Base-by-base conservation (phyloP, 2,113 vertebrate species). In the Menidia beryllina region DNA sequence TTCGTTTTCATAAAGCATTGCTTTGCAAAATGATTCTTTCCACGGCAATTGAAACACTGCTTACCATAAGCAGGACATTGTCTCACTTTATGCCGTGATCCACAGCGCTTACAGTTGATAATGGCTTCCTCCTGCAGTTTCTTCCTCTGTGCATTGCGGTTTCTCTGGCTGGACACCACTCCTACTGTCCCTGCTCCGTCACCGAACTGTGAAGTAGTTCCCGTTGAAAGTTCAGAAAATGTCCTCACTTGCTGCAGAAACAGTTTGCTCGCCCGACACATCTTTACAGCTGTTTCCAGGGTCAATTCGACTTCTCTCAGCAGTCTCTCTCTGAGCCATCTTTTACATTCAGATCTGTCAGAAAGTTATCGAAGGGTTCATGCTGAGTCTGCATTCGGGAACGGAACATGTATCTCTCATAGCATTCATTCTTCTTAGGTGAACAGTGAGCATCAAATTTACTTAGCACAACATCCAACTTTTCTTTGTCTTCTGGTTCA, bases 391-490 rank as follows among this genome's bases (percentile, higher is more conserved):
- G 54, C 11, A 21, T 57, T 12, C 27, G 53, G 20, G 53, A 55
- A 9, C 53, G 2, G 36, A 55, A 36, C 27, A 55, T 1, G 19
- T 55, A 55, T 12, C 54, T 21, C 6, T 57, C 11, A 1, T 23
- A 23, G 1, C 5, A 38, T 20, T 57, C 54, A 13, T 34, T 55
- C n/a, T 34, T 34, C 27, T 34, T 34, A 0, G 17, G 53, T 4
- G 53, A 20, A 12, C 27, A 57, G 12, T 57, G 54, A 23, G 11
- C 54, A 15, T 57, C 54, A 57, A 57, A 57, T 7, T 39, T 39
- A 21, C 2, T 3, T 38, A 56, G 34, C 30, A 38, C 30, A 1
- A 9, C 11, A 15, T 21, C 59, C 59, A 62, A 8, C 25, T 48
- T 27, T 8, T 53, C 51, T 19, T 9, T 27, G 9, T 53, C 25